Evolutionary conservation across 2,888 invertebrate genomes (phyloP).

Genomic region (Chaetoderma sp.): DNA sequence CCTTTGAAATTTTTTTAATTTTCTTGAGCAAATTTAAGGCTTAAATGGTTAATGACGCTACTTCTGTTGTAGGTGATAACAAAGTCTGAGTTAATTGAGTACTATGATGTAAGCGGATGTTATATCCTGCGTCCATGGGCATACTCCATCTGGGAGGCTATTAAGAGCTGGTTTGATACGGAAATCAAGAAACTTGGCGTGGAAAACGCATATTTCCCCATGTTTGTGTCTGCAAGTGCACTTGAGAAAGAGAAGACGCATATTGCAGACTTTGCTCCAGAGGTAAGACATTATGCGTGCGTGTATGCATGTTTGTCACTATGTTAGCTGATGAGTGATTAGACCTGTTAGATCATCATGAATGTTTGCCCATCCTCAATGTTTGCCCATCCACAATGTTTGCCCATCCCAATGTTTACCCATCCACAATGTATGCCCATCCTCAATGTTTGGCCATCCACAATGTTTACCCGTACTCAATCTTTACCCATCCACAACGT

Average conservation of each 20-base stretch:
- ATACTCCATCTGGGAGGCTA: conserved; percentile 93
- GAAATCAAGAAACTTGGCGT: conserved; percentile 93
- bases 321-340: neutral
- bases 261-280: conserved; percentile 98
- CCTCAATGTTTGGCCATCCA: no score
- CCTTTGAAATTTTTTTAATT: no score
- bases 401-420: no score
- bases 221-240: conserved; percentile 92
- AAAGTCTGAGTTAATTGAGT: conserved; percentile 97
- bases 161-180: conserved; percentile 86
- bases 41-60: no score
- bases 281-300: conserved; percentile 76
- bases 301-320: no score
- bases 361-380: no score
- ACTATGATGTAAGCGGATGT: conserved; percentile 99
- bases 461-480: no score
- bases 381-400: no score
- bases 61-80: conserved; percentile 76
- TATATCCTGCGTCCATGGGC: conserved; percentile 99
- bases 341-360: neutral
- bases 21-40: no score
- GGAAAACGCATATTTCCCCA: conserved; percentile 97
- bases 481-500: no score
- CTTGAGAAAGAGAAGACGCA: conserved; percentile 96
- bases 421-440: no score